phyloP scores from a whole-genome alignment of 1,140 invertebrate genomes.

The Gonatopus flavifemur region DNA sequence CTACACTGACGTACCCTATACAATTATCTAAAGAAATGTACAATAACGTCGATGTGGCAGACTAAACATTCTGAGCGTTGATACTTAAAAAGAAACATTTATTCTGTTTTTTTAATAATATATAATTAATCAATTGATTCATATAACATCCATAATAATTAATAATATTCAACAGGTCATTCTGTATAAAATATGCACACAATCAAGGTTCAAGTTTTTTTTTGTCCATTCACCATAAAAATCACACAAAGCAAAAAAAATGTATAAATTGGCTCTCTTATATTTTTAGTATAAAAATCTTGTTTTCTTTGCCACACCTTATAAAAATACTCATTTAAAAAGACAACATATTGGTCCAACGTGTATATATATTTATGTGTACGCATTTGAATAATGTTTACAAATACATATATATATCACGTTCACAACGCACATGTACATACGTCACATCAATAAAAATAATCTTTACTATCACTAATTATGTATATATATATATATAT shows the following conservation, averaged over 20 bases:
- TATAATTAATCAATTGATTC: conserved; percentile 27
- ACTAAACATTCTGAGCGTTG: conserved; percentile 33
- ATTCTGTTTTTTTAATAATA: conserved; percentile 27
- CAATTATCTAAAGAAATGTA: conserved; percentile 40
- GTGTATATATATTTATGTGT: conserved; percentile 14
- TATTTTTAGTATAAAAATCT: conserved; percentile 22
- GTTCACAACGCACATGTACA: conserved; percentile 40
- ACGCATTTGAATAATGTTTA: conserved; percentile 10
- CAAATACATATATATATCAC: conserved; percentile 19
- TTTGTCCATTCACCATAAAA: conserved; percentile 37
- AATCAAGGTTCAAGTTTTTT: conserved; percentile 14
- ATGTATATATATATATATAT: conserved; percentile 9
- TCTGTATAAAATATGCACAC: conserved; percentile 3
- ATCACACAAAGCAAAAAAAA: conserved; percentile 18
- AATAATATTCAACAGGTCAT: conserved; percentile 25
- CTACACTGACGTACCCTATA: conserved; percentile 23
- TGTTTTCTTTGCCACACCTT: conserved; percentile 14
- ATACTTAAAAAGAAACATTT: conserved; percentile 31
- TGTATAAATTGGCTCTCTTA: conserved; percentile 5
- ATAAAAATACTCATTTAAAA: conserved; percentile 21
- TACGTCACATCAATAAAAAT: conserved; percentile 35
- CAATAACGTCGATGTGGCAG: conserved; percentile 38
- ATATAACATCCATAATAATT: conserved; percentile 30
- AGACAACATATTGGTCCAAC: conserved; percentile 15
- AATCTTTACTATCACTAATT: conserved; percentile 35